phyloP scores from a whole-genome alignment of 2,797 vertebrate species.

The Myotis myotis region DNA sequence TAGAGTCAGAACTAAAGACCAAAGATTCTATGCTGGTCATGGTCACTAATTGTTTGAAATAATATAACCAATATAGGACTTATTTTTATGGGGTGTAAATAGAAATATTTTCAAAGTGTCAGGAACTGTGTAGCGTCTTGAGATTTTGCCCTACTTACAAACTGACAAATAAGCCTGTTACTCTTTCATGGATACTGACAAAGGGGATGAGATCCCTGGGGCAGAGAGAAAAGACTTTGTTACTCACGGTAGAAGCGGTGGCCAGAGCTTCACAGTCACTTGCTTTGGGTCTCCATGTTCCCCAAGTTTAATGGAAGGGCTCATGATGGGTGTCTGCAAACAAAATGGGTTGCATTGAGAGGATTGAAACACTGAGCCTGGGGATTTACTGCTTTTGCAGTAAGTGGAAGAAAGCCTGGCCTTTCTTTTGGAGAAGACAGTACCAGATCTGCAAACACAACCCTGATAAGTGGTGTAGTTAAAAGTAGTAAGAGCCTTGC shows the following conservation, averaged over 20 bases:
- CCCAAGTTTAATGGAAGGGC: background rate
- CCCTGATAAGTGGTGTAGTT: background rate
- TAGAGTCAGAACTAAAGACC: background rate
- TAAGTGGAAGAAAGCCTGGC: background rate
- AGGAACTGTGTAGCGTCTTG: background rate
- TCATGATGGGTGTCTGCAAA: background rate
- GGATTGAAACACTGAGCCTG: background rate
- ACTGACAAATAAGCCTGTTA: background rate
- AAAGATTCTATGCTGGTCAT: background rate
- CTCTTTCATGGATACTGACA: background rate
- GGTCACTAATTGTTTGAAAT: conserved; percentile 28
- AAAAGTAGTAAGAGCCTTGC: background rate
- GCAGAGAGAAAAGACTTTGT: background rate
- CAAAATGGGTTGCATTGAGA: background rate
- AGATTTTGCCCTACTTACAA: background rate
- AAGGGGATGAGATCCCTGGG: background rate
- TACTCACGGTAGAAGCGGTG: background rate
- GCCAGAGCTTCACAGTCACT: background rate
- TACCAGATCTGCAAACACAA: background rate
- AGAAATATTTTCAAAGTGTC: conserved; percentile 13
- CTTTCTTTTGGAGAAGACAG: background rate
- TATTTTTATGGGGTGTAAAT: background rate
- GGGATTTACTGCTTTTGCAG: background rate
- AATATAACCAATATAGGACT: background rate
- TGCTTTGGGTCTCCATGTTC: background rate